Evolutionary conservation across 2,888 invertebrate genomes (phyloP).

Genomic region (Harpagoxenus sublaevis): DNA sequence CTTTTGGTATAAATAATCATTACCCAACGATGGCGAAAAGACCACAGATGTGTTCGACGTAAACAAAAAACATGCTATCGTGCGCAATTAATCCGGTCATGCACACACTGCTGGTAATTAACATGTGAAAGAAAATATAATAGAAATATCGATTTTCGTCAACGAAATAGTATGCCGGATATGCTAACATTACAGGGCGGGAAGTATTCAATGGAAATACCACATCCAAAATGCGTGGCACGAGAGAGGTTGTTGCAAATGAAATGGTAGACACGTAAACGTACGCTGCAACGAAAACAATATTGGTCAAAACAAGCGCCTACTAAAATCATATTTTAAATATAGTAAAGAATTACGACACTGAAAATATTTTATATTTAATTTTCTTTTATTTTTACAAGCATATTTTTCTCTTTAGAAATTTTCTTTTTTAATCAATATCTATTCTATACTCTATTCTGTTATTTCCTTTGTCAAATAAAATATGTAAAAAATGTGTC

Average conservation of each 20-base stretch:
- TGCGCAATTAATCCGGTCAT: slow-evolving; percentile 27
- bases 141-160: slow-evolving; percentile 25
- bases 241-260: slow-evolving; percentile 1
- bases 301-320: not conserved
- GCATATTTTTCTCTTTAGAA: not conserved
- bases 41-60: slow-evolving; percentile 23
- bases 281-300: not conserved
- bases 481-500: not conserved
- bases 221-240: slow-evolving; percentile 17
- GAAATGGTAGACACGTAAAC: slow-evolving; percentile 1
- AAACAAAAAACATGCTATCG: slow-evolving; percentile 28
- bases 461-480: not conserved
- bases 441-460: not conserved
- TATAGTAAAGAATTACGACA: not conserved
- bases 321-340: not conserved
- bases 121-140: slow-evolving; percentile 19
- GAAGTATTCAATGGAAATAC: slow-evolving; percentile 39
- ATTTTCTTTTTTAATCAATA: not conserved
- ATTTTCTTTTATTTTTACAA: not conserved
- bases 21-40: slow-evolving; percentile 40
- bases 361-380: not conserved
- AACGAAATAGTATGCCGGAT: slow-evolving; percentile 28
- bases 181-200: slow-evolving; percentile 14
- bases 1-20: not conserved
- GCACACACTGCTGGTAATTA: not conserved